A percentile compares a stretch with the other conserved stretches of the same genome.
These are phyloP conservation scores for Chelidonichthys spinosus DNA, from an alignment of 2,797 vertebrate species.

Conservation along the genomic window DNA sequence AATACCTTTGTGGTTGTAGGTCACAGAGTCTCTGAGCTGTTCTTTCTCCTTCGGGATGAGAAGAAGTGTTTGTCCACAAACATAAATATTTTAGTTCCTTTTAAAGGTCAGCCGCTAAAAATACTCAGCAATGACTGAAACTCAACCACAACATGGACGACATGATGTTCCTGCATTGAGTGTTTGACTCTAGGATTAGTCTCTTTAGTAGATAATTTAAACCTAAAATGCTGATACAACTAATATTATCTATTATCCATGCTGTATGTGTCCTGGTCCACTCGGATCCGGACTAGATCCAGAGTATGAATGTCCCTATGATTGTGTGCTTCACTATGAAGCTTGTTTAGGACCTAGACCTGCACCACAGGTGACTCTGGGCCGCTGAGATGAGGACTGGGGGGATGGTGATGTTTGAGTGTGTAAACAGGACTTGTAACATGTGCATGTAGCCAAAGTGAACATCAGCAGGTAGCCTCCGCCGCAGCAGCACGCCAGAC, in stretches of 20 bases:
- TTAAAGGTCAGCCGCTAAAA: slow-evolving; percentile 28
- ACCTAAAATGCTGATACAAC: neutral
- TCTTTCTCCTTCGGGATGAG: neutral
- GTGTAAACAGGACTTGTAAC: slow-evolving; percentile 42
- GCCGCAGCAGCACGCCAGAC: slow-evolving; percentile 10
- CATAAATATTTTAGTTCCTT: slow-evolving; percentile 13
- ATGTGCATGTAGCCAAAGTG: slow-evolving; percentile 34
- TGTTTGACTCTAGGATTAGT: neutral
- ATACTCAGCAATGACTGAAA: neutral
- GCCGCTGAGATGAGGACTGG: neutral
- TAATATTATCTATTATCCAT: neutral
- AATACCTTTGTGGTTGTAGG: too few species aligned
- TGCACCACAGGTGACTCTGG: slow-evolving; percentile 9
- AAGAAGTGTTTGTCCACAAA: slow-evolving; percentile 7
- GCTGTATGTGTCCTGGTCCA: neutral
- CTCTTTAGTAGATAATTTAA: neutral
- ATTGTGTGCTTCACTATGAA: neutral
- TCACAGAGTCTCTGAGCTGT: neutral
- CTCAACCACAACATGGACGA: too few species aligned
- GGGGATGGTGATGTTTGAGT: neutral
- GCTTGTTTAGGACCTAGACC: slow-evolving; percentile 13
- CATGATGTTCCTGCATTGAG: too few species aligned
- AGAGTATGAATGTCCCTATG: too few species aligned
- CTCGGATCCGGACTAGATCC: neutral
- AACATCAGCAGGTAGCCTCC: slow-evolving; percentile 39